Base-by-base conservation (phyloP, 2,888 invertebrate species). In the Epicampocera succincta region DNA sequence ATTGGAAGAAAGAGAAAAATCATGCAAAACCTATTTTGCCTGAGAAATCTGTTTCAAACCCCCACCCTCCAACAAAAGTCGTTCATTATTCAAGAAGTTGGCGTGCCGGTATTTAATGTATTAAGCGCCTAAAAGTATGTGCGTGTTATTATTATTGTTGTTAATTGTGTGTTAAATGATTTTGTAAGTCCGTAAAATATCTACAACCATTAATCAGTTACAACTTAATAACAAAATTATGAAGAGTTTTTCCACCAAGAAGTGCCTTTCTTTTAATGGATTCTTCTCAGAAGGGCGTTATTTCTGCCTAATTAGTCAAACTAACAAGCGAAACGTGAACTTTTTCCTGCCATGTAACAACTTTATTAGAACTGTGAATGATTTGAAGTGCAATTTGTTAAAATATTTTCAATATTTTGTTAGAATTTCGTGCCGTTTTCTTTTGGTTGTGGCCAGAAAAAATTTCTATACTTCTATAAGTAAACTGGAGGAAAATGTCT, bases 91-190 rank as follows among this genome's bases (percentile, higher is more conserved):
- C 60, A 75, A 44, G n/a, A 33, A 19, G 3, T 13, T 68, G 54
- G 68, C 81, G 72, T 77, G 80, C 8, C 72, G 25, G 33, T 58
- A 56, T 61, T 73, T 19, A 58, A 38, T 46, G 54, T 68, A 38
- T 73, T 73, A 77, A 81, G 77, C 81, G 77, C 73, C 66, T 81
- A 77, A 81, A 77, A 68, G 72, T 73, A 77, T 73, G 68, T 81
- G 81, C 80, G 66, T 77, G 73, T 73, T 76, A 19, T 66, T 72
- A 38, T 40, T 48, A 48, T 17, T 50, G 17, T 9, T 33, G 29
- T 50, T 69, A 81, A 77, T 77, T 73, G 61, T 63, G 74, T 74
- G 80, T 80, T 63, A 69, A 80, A 68, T 61, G 56, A 4, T 56
- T 60, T 48, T 21, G 52, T 54, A 38, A 52, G 54, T 13, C 33